Percentiles rank a stretch among this genome's conserved stretches.
These are phyloP conservation scores for Eristalis arbustorum DNA, from an alignment of 2,888 invertebrate species.

Conservation along the genomic window DNA sequence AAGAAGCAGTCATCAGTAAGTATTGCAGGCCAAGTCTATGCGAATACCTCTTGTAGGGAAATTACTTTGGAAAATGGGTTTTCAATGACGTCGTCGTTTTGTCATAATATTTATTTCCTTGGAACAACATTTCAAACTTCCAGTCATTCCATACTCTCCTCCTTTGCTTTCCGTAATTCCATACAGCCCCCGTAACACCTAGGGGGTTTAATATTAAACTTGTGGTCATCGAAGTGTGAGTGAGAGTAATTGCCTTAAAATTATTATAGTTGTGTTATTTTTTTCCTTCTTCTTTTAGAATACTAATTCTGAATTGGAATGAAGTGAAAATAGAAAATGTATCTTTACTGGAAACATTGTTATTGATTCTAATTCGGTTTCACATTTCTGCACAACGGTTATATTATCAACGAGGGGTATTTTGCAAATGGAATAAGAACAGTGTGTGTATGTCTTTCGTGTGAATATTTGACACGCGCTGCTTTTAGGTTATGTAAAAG, in stretches of 20 bases:
- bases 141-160: slow-evolving; percentile 14
- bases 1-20: not conserved
- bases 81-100: slow-evolving; percentile 65
- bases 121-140: slow-evolving; percentile 34
- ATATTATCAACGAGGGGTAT: no score
- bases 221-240: not conserved
- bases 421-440: no score
- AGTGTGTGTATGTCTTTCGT: no score
- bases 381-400: no score
- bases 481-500: no score
- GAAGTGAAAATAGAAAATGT: not conserved
- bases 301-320: not conserved
- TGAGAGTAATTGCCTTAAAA: not conserved
- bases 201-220: not conserved
- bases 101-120: slow-evolving; percentile 42
- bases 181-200: not conserved
- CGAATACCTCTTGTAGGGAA: slow-evolving; percentile 10
- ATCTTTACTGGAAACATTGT: not conserved
- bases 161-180: not conserved
- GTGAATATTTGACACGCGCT: no score
- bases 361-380: not conserved
- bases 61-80: slow-evolving; percentile 55
- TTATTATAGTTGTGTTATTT: not conserved
- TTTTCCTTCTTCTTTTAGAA: not conserved
- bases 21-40: not conserved